These are phyloP conservation scores for Cotesia vestalis DNA, from an alignment of 1,140 invertebrate species.

Conservation along the genomic window DNA sequence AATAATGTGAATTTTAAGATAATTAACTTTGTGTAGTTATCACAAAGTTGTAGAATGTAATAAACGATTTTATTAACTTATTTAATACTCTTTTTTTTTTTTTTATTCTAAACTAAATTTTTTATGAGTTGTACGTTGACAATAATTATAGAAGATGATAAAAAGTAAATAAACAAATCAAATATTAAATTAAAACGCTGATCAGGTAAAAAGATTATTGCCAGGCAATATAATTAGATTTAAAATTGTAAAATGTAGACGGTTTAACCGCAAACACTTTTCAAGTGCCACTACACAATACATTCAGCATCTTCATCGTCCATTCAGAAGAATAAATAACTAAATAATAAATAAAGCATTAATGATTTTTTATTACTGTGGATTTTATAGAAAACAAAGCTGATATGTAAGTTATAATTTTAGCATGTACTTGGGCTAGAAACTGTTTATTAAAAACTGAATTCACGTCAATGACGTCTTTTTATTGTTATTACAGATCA, in stretches of 20 bases:
- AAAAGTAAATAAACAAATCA: constrained; percentile 7
- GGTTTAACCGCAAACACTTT: constrained; percentile 10
- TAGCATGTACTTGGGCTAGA: too few species aligned
- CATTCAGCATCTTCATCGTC: background rate
- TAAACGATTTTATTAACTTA: background rate
- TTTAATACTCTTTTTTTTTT: background rate
- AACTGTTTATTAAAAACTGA: too few species aligned
- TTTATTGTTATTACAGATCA: constrained; percentile 2
- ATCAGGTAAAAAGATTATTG: too few species aligned
- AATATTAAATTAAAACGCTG: too few species aligned
- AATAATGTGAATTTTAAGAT: constrained; percentile 4
- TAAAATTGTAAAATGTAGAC: too few species aligned
- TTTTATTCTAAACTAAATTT: background rate
- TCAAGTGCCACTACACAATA: constrained; percentile 24
- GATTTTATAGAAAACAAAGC: constrained; percentile 15
- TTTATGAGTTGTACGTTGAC: too few species aligned
- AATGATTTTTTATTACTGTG: background rate
- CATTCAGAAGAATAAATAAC: background rate
- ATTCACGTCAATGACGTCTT: too few species aligned
- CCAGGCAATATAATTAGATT: too few species aligned
- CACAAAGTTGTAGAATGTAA: background rate
- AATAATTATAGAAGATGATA: background rate
- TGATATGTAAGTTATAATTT: constrained; percentile 25
- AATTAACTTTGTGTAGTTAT: background rate
- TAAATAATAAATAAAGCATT: background rate